Percentiles rank a stretch among this genome's conserved stretches.
phyloP scores from a whole-genome alignment of 1,140 invertebrate genomes.

The Helicoverpa armigera region DNA sequence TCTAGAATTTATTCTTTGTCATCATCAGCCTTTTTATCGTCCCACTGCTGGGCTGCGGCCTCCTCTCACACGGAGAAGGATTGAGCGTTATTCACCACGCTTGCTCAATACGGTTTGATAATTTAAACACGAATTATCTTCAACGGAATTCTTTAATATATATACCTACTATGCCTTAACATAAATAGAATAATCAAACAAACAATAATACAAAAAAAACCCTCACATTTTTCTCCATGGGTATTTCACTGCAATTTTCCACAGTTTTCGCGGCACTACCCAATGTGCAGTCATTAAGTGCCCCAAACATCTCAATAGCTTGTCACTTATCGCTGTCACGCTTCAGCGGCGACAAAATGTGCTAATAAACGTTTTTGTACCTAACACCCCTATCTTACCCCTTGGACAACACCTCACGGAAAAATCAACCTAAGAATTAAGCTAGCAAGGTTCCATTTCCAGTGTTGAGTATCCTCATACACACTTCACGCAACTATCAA shows the following conservation, averaged over 20 bases:
- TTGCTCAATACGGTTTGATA: too few relatives aligned
- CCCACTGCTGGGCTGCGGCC: too few relatives aligned
- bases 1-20: too few relatives aligned
- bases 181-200: too few relatives aligned
- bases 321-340: slow-evolving; percentile 75
- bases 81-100: too few relatives aligned
- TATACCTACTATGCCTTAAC: too few relatives aligned
- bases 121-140: too few relatives aligned
- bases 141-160: too few relatives aligned
- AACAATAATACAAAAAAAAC: too few relatives aligned
- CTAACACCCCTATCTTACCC: slow-evolving; percentile 54
- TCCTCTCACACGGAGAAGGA: too few relatives aligned
- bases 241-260: not conserved
- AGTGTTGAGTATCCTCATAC: not conserved
- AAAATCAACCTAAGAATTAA: slow-evolving; percentile 45
- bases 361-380: slow-evolving; percentile 79
- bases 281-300: slow-evolving; percentile 43
- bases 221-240: not conserved
- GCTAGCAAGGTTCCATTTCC: slow-evolving; percentile 43
- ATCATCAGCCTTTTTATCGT: too few relatives aligned
- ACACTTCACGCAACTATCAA: too few relatives aligned
- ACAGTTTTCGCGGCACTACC: slow-evolving; percentile 13
- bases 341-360: slow-evolving; percentile 70
- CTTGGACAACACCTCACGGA: slow-evolving; percentile 28
- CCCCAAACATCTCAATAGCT: slow-evolving; percentile 68